A percentile compares a stretch with the other conserved stretches of the same genome.
Evolutionary conservation across 2,797 vertebrate species (phyloP).

Genomic region (Chelon auratus): DNA sequence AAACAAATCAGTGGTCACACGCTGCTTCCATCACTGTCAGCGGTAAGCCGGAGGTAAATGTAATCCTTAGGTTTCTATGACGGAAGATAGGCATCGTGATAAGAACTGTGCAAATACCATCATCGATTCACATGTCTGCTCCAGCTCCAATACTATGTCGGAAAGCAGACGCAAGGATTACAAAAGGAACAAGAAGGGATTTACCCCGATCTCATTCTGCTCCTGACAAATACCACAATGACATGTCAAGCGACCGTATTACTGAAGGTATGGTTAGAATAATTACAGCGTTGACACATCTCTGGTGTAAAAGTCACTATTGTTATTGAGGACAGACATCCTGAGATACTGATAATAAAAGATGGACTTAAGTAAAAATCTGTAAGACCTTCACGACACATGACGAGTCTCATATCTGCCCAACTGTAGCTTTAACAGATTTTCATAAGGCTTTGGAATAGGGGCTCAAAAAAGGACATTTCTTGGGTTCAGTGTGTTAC

Average conservation of each 20-base stretch:
- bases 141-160: constrained; percentile 49
- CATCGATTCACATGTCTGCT: constrained; percentile 66
- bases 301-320: constrained; percentile 6
- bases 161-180: constrained; percentile 68
- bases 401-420: not conserved
- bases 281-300: constrained; percentile 12
- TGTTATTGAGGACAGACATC: not conserved
- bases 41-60: constrained; percentile 37
- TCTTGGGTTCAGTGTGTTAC: not conserved
- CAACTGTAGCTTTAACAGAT: not conserved
- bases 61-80: constrained; percentile 68
- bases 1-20: constrained; percentile 10
- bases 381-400: not conserved
- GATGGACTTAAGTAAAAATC: not conserved
- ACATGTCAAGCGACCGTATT: constrained; percentile 37
- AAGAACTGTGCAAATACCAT: constrained; percentile 73
- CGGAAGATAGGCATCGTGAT: constrained; percentile 64
- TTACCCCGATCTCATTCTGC: constrained; percentile 60
- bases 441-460: not conserved
- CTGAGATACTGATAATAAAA: constrained; percentile 9
- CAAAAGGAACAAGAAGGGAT: constrained; percentile 62
- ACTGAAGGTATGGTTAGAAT: constrained; percentile 13
- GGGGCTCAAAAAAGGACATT: constrained; percentile 8
- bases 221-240: constrained; percentile 58
- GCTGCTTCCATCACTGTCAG: constrained; percentile 37